A percentile compares a stretch with the other conserved stretches of the same genome.
phyloP scores from a whole-genome alignment of 2,797 vertebrate species.

The Tinamus major region DNA sequence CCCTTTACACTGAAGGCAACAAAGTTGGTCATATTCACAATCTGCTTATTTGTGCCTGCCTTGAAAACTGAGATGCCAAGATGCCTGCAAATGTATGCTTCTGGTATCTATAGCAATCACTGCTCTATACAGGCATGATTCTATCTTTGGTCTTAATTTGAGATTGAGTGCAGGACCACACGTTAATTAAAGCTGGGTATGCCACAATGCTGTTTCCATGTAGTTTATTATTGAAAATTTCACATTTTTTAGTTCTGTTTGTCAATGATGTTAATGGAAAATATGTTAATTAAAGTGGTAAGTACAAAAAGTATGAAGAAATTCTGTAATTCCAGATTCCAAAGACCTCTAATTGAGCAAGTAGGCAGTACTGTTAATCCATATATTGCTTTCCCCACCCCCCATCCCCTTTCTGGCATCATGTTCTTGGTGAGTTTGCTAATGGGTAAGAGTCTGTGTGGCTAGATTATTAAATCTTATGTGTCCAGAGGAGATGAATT shows the following conservation, averaged over 20 bases:
- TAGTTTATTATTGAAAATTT: neutral
- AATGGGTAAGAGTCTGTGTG: neutral
- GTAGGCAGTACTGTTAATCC: neutral
- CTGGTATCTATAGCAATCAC: neutral
- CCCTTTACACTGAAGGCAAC: neutral
- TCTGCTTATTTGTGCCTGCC: neutral
- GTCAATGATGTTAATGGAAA: neutral
- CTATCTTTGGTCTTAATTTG: neutral
- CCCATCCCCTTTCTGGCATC: neutral
- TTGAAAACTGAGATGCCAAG: neutral
- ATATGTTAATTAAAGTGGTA: neutral
- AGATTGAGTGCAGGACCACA: neutral
- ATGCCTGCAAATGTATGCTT: neutral
- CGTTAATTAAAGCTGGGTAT: neutral
- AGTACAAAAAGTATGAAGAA: neutral
- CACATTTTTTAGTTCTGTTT: neutral
- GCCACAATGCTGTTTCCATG: neutral
- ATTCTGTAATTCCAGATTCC: neutral
- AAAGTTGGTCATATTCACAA: neutral
- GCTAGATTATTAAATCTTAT: neutral
- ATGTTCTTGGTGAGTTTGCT: neutral
- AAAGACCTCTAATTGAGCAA: neutral
- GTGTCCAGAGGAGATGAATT: neutral
- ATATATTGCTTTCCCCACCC: neutral
- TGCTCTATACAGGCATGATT: neutral